Percentiles rank a stretch among this genome's conserved stretches.
These are phyloP conservation scores for Podocnemis expansa DNA, from an alignment of 2,113 vertebrate genomes.

Conservation along the genomic window DNA sequence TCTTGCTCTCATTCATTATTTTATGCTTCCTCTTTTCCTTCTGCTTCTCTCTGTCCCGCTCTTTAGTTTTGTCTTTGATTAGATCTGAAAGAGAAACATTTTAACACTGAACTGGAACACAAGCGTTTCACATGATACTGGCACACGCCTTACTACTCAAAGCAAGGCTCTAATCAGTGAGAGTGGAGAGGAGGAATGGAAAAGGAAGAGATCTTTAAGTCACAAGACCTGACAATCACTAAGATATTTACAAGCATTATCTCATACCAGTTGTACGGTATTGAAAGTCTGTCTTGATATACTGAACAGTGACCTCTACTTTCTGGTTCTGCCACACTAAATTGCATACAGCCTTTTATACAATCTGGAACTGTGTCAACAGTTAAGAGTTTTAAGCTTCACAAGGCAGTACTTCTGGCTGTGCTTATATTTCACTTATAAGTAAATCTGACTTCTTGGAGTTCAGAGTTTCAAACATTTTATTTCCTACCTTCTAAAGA, in stretches of 20 bases:
- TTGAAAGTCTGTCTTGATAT: neutral
- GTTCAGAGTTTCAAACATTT: neutral
- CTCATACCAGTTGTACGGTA: slow-evolving; percentile 9
- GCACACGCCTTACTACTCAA: neutral
- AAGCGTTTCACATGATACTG: neutral
- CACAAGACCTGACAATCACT: neutral
- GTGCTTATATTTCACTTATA: neutral
- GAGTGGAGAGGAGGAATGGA: slow-evolving; percentile 11
- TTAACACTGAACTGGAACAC: slow-evolving; percentile 35
- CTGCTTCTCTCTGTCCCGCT: slow-evolving; percentile 85
- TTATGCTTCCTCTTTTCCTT: slow-evolving; percentile 94
- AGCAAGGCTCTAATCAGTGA: neutral
- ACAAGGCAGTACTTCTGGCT: neutral
- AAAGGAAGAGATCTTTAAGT: slow-evolving; percentile 29
- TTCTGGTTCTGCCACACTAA: neutral
- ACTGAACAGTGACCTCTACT: neutral
- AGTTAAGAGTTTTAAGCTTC: neutral
- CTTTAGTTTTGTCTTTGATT: slow-evolving; percentile 89
- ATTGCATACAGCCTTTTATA: neutral
- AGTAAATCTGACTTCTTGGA: neutral
- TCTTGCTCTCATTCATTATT: slow-evolving; percentile 91
- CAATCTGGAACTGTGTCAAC: neutral
- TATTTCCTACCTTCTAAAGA: neutral
- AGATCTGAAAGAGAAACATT: slow-evolving; percentile 81
- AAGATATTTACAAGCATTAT: slow-evolving; percentile 28